These are phyloP conservation scores for Listronotus bonariensis DNA, from an alignment of 1,140 invertebrate species.

Conservation along the genomic window DNA sequence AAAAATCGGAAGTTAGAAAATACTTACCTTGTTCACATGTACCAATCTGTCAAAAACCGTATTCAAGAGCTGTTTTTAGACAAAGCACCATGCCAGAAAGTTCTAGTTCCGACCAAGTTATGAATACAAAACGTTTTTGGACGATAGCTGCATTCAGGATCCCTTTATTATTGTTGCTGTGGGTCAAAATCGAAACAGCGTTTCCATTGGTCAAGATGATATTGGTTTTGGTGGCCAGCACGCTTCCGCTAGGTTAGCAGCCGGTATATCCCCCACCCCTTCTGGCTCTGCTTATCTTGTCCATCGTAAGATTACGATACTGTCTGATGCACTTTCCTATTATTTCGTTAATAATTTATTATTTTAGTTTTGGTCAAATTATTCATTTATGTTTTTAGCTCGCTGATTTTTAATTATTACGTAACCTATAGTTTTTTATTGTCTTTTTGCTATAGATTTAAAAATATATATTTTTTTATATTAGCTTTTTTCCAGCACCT, in stretches of 20 bases:
- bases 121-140: neutral
- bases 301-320: conserved; percentile 51
- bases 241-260: conserved; percentile 47
- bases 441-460: no score
- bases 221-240: conserved; percentile 18
- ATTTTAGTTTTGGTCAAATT: no score
- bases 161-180: no score
- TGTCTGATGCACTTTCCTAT: conserved; percentile 46
- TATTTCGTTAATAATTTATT: conserved; percentile 13
- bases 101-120: neutral
- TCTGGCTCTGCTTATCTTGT: conserved; percentile 44
- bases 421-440: no score
- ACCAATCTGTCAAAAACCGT: conserved; percentile 1
- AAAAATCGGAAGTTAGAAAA: no score
- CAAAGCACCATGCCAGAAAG: conserved; percentile 16
- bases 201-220: conserved; percentile 4
- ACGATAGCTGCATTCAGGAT: no score
- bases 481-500: no score
- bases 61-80: conserved; percentile 18
- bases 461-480: no score
- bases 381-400: no score
- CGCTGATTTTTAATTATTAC: no score
- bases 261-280: conserved; percentile 27
- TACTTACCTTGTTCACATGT: no score
- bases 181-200: no score